phyloP scores from a whole-genome alignment of 2,888 invertebrate genomes.

The Heteromyza rotundicornis region DNA sequence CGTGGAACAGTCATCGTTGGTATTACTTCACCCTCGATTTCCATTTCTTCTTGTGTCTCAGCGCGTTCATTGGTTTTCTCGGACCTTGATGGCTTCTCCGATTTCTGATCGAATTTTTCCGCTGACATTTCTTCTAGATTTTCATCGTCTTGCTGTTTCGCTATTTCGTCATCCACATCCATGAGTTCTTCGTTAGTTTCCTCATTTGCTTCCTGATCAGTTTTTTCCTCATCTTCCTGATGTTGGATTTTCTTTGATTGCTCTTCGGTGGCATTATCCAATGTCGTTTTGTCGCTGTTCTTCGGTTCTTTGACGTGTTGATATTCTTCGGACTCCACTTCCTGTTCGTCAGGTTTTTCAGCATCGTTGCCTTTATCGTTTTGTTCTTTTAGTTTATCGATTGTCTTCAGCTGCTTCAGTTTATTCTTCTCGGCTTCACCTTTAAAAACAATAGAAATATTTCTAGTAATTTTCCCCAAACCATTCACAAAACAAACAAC shows the following conservation, averaged over 20 bases:
- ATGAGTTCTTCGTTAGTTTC: constrained; percentile 63
- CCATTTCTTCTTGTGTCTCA: constrained; percentile 62
- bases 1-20: constrained; percentile 72
- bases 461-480: neutral
- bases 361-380: constrained; percentile 60
- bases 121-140: constrained; percentile 58
- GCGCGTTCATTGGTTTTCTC: constrained; percentile 65
- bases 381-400: constrained; percentile 63
- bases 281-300: constrained; percentile 73
- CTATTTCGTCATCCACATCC: constrained; percentile 64
- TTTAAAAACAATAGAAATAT: constrained; percentile 26
- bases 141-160: constrained; percentile 41
- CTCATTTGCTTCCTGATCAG: constrained; percentile 66
- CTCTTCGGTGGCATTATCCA: constrained; percentile 82
- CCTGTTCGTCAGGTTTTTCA: constrained; percentile 62
- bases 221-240: constrained; percentile 68
- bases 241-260: constrained; percentile 72
- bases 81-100: constrained; percentile 55
- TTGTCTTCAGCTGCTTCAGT: constrained; percentile 64
- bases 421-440: constrained; percentile 59
- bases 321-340: constrained; percentile 71
- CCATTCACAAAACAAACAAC: neutral
- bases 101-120: constrained; percentile 63
- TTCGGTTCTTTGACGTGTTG: constrained; percentile 85
- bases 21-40: constrained; percentile 78